Evolutionary conservation across 2,888 invertebrate species (phyloP), one percentile per base, ranked within the genome.

Genomic region (Torymus auratus): DNA sequence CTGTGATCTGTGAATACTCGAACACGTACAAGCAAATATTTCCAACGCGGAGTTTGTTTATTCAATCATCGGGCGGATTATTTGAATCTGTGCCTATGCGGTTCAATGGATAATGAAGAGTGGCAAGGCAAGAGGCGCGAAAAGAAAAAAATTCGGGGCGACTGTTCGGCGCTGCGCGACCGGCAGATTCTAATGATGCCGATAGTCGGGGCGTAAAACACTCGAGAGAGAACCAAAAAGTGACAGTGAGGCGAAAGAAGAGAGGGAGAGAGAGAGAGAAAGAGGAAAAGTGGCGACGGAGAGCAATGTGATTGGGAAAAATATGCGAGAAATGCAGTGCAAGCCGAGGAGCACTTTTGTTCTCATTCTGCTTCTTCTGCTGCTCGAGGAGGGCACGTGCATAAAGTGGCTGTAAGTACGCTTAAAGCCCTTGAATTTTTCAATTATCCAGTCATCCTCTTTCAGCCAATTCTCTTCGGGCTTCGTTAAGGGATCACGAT

Each of bases 371-470:
- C 71, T 75, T 11, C 80, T 89, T 60, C 81, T 89, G 62, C 84
- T 88, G 80, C 83, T 87, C 56, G 86, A 88, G 78, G 85, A 85
- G 82, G 90, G 87, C 84, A 84, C 86, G 84, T 89, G 89, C 87
- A 91, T 91, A 86, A 91, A 91, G 88, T 91, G 91, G 91, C 86
- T 91, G 91, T 91, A 86, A 91, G 91, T 90, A 83, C 68, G 65
- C 71, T 50, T 20, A 5, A 2, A 60, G 70, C 78, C 73, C 78
- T 73, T 73, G 73, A 69, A 73, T 65, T 69, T 62, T 28, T 78
- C 56, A 62, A 73, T 78, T 68, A 74, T 56, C 56, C 14, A 15
- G 23, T 53, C 64, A 14, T 56, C 64, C 56, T 41, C 55, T 60
- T 56, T 14, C 15, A 50, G 50, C 23, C 62, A 61, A 53, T 52